Percentiles rank a stretch among this genome's conserved stretches.
Conservation (phyloP, 2,888 invertebrate genomes). For the Odontothrips loti region DNA sequence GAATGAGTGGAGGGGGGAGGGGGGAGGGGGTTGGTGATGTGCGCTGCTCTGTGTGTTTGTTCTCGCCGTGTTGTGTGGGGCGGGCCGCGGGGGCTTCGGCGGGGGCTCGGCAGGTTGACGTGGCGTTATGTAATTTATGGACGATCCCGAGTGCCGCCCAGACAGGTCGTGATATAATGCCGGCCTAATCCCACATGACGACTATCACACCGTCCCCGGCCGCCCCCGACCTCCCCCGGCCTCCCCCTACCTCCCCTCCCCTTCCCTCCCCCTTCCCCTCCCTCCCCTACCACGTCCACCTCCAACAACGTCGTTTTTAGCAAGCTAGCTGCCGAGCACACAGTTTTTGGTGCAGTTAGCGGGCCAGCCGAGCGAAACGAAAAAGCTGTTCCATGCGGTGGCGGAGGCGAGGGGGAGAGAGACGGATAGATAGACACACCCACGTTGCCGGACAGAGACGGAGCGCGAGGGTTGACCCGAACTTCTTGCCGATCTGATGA, state of each 20-base stretch:
- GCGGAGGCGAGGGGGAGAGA: not conserved
- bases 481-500: not conserved
- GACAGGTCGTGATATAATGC: constrained; percentile 11
- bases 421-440: not conserved
- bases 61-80: too few species aligned
- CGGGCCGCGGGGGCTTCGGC: too few species aligned
- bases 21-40: too few species aligned
- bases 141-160: not conserved
- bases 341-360: constrained; percentile 1
- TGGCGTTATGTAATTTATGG: not conserved
- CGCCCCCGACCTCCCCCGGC: not conserved
- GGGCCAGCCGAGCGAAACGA: not conserved
- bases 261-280: not conserved
- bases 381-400: not conserved
- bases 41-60: too few species aligned
- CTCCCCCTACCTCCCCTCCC: not conserved
- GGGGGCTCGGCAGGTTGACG: too few species aligned
- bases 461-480: not conserved
- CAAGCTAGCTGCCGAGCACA: not conserved
- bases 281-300: not conserved
- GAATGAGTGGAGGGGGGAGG: too few species aligned
- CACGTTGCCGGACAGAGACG: not conserved
- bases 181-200: constrained; percentile 1
- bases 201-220: not conserved
- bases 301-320: not conserved